Evolutionary conservation across 2,888 invertebrate genomes (phyloP), one percentile per base, ranked within the genome.

Genomic region (Cephonodes hylas): DNA sequence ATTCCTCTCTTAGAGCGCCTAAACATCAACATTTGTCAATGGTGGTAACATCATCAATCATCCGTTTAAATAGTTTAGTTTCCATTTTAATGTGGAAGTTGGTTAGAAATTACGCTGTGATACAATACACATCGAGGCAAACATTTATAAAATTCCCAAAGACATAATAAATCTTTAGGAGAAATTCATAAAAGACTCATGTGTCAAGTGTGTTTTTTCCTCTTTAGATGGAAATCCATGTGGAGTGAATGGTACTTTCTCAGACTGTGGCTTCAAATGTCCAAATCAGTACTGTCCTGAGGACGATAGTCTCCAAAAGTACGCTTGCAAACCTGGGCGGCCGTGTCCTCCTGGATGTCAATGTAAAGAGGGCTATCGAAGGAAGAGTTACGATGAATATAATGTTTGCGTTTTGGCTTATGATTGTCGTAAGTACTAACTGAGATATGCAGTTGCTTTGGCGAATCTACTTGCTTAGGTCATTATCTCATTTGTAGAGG

Each of bases 341-440:
- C 75, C 74, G 0, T 84, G 84, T 27, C 75, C 75, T 0, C 73
- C 80, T 27, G 83, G 84, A 0, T 85, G 84, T 61, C 64, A 60
- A 6, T 85, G 84, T 64, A 75, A 77, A 44, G 62, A 64, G 0
- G 73, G 75, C 34, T 71, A 81, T 59, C 74, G 62, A 58, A 70
- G 71, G 34, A 67, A 66, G 61, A 80, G 72, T 60, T 48, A 61
- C 13, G 61, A 73, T 0, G 74, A n/a, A n/a, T n/a, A 82, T 10
- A 60, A 74, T 0, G 68, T 42, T 8, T 85, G 84, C 66, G 71
- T 83, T 3, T 61, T 79, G 2, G 72, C 79, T 61, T 70, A 73
- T 0, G 81, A 81, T 18, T 83, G 83, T 62, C 77, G 83, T 83
- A 74, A 74, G 81, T 76, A 59, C 13, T 25, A 20, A 6, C 20